Evolutionary conservation across 2,888 invertebrate species (phyloP).

Genomic region (Pammene fasciana): DNA sequence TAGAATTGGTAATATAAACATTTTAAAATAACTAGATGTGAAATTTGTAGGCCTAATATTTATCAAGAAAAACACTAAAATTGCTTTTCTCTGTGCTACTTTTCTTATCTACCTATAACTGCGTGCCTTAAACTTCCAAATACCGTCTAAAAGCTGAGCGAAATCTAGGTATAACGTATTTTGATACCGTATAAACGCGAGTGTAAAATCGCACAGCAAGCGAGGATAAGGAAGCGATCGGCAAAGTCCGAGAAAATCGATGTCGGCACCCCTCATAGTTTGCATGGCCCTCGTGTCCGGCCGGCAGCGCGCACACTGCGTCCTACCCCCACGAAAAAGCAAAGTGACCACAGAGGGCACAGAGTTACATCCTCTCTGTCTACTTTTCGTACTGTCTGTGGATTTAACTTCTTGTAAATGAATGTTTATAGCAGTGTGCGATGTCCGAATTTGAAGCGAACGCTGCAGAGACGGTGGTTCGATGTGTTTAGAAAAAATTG

Average conservation of each 20-base stretch:
- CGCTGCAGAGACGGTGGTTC: conserved; percentile 47
- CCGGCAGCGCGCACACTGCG: conserved; percentile 48
- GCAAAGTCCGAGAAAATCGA: conserved; percentile 81
- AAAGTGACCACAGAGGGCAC: conserved; percentile 31
- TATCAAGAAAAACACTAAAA: too few relatives aligned
- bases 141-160: neutral
- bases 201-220: conserved; percentile 62
- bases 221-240: conserved; percentile 71
- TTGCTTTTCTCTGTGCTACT: neutral
- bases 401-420: conserved; percentile 4
- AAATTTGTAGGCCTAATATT: too few relatives aligned
- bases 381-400: conserved; percentile 1
- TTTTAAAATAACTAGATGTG: too few relatives aligned
- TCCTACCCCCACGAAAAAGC: conserved; percentile 43
- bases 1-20: too few relatives aligned
- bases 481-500: conserved; percentile 61
- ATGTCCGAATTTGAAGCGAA: conserved; percentile 43
- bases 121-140: neutral
- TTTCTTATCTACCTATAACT: neutral
- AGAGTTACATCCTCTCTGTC: conserved; percentile 18
- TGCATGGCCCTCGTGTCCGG: conserved; percentile 74
- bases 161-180: neutral
- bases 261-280: conserved; percentile 79
- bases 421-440: conserved; percentile 37
- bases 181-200: conserved; percentile 52